Base-by-base conservation (phyloP, 1,140 invertebrate species). In the Trichonephila clavata region DNA sequence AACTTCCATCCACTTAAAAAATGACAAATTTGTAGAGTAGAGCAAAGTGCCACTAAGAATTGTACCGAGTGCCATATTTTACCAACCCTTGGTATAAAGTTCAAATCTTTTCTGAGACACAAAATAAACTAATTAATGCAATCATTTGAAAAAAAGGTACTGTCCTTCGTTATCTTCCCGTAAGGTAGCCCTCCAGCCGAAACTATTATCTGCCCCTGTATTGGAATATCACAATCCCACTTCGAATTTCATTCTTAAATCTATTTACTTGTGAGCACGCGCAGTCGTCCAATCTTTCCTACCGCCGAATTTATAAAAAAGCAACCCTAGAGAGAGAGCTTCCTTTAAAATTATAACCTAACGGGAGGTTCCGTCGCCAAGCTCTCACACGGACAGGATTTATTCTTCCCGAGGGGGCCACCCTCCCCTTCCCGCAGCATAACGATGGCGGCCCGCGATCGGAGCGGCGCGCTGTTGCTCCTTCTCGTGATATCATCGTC, bases 361-460 rank as follows among this genome's bases (percentile, higher is more conserved):
- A 71, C 68, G 68, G 68, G 27, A 24, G 68, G 68, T 32, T 71
- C 24, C 68, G 68, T 71, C 68, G 68, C 68, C 68, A 71, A 71
- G 68, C 68, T 10, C 24, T 71, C 24, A 24, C 68, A 27, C 68
- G 68, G 68, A 71, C 68, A 71, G 68, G 68, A 71, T 71, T 71
- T 71, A 71, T 71, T 71, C 68, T 13, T 71, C 68, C 68, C 68
- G 68, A 71, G 27, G 68, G 68, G 68, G 65, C n/a, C n/a, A 2
- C 14, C 14, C n/a, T 2, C 27, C 57, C 32, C 32, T 60, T 63
- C 24, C 59, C 86, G n/a, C 27, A 87, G 21, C 83, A 87, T 24
- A 88, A 63, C 60, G 39, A 88, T 88, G 86, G n/a, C 86, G 86
- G 27, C n/a, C 61, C 57, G 60, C 86, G 43, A 63, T 57, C 39